Evolutionary conservation across 2,797 vertebrate species (phyloP), one percentile per base, ranked within the genome.

Genomic region (Argya squamiceps): DNA sequence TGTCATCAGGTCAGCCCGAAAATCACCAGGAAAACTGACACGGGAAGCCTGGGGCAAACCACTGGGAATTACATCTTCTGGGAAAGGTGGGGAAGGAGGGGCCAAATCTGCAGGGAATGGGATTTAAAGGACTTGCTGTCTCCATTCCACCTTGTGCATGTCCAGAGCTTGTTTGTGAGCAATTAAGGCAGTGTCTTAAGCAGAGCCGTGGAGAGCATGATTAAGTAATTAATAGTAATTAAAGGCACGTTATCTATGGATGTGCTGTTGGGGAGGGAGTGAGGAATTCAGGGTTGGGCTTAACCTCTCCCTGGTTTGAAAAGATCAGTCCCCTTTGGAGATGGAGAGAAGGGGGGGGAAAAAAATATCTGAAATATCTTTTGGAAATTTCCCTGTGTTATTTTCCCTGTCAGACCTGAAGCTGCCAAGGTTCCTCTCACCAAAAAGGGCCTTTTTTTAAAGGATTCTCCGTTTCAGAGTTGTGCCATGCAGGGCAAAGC

Each of bases 171-270:
- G 79, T 77, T 78, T n/a, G 29, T 6, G 49, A 83, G 82, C 30
- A 92, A 60, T 67, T 59, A 85, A 76, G 3, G 1, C 3, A 1
- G 39, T 55, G 75, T 73, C 74, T 78, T 43, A 44, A 86, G 39
- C 49, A 78, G 22, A 77, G 39, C 39, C 1, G 0, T 22, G 26
- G 49, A 70, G 39, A 94, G 30, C 36, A 65, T 0, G 1, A 41
- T 78, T 47, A 78, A 84, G 37, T 84, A 58, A 93, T 92, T 80
- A 96, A 85, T 10, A 64, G 68, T 37, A 88, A 95, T 88, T 88
- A 93, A 92, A 83, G 69, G 68, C 44, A 83, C 0, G 0, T 64
- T 94, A 56, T 60, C 56, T 41, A 3, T 8, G 6, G 52, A 60
- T 8, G 2, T 8, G 29, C 14, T 79, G 27, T 46, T 55, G 34